phyloP scores from a whole-genome alignment of 2,113 vertebrate species.

The Zeus faber region DNA sequence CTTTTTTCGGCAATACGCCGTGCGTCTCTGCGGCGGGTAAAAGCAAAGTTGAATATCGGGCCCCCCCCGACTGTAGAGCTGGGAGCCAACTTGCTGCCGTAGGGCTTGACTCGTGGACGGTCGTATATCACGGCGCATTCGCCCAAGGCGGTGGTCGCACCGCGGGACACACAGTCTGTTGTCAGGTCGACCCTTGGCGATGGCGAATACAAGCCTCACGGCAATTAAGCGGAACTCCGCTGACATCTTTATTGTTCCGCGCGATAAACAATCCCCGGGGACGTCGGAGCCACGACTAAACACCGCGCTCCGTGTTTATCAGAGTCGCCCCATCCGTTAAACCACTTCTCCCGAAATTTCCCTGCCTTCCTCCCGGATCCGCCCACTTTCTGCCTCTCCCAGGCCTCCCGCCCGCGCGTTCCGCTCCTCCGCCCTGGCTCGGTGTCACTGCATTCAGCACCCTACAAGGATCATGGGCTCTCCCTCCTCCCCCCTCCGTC shows the following conservation, averaged over 20 bases:
- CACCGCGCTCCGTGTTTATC: neutral
- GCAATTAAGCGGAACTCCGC: neutral
- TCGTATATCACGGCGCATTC: too few species aligned
- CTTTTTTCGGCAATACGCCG: too few species aligned
- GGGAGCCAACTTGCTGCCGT: too few species aligned
- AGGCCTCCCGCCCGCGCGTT: too few species aligned
- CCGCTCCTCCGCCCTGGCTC: neutral
- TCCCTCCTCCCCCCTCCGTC: neutral
- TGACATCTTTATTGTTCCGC: neutral
- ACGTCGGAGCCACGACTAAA: neutral
- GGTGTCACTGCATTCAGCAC: constrained; percentile 3
- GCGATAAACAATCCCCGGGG: neutral
- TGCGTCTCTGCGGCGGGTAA: too few species aligned
- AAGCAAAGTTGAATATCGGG: too few species aligned
- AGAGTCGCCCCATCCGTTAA: neutral
- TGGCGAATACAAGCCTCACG: neutral
- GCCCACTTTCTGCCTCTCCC: neutral
- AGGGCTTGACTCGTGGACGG: too few species aligned
- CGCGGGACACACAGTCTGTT: neutral
- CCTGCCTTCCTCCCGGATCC: neutral
- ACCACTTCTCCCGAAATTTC: too few species aligned
- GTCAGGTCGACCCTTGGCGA: neutral
- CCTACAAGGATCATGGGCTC: constrained; percentile 12
- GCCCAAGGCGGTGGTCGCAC: too few species aligned
- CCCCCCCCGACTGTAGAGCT: too few species aligned